Evolutionary conservation across 2,888 invertebrate species (phyloP).

Genomic region (Orthosia gothica): DNA sequence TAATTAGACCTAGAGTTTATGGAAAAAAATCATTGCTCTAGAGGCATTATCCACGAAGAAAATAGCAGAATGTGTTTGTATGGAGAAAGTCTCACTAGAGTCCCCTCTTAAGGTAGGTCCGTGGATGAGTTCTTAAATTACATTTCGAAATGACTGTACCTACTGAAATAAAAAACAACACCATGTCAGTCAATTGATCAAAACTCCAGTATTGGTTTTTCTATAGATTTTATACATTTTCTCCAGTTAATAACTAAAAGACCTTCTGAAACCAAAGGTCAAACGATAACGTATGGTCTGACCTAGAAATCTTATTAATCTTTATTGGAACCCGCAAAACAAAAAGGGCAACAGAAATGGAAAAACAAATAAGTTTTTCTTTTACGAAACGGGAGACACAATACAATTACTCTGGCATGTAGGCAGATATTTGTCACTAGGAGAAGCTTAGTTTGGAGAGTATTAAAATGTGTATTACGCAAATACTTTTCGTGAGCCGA

Average conservation of each 20-base stretch:
- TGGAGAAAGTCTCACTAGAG: no score
- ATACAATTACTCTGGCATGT: slow-evolving; percentile 23
- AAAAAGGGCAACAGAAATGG: slow-evolving; percentile 2
- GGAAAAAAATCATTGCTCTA: no score
- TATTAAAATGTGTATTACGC: neutral
- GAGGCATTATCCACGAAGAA: no score
- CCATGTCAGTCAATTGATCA: no score
- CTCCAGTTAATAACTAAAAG: slow-evolving; percentile 1
- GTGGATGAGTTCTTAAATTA: no score
- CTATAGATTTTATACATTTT: neutral
- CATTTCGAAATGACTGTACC: no score
- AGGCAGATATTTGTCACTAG: slow-evolving; percentile 12
- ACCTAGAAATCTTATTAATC: slow-evolving; percentile 22
- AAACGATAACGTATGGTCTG: slow-evolving; percentile 7
- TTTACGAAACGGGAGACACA: slow-evolving; percentile 16
- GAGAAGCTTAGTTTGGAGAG: neutral
- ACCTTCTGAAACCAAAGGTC: neutral
- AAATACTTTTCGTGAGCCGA: no score
- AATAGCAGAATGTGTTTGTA: no score
- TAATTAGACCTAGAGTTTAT: no score
- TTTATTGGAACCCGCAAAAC: slow-evolving; percentile 29
- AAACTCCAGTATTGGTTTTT: no score
- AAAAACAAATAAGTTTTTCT: slow-evolving; percentile 23
- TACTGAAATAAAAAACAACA: neutral
- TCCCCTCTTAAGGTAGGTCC: no score